Percentiles rank a stretch among this genome's conserved stretches.
Evolutionary conservation across 2,113 vertebrate genomes (phyloP).

Genomic region (Odocoileus virginianus): DNA sequence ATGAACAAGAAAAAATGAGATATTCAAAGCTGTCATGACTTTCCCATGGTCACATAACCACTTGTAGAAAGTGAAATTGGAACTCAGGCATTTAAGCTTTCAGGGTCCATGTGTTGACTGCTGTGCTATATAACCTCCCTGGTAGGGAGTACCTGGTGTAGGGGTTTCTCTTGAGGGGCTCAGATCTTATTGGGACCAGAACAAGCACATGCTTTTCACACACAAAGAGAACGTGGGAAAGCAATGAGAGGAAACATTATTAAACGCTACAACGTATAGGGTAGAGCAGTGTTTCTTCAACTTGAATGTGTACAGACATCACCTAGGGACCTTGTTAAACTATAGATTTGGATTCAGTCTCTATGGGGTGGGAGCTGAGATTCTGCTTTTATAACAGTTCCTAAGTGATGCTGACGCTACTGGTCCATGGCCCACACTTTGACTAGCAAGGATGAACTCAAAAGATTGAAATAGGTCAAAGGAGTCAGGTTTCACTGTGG

Average conservation of each 20-base stretch:
- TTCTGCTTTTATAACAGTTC: neutral
- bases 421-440: neutral
- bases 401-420: neutral
- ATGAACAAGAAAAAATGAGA: neutral
- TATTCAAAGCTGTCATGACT: neutral
- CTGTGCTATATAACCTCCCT: rapidly evolving
- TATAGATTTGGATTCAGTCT: neutral
- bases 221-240: neutral
- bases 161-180: neutral
- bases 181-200: neutral
- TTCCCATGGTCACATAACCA: neutral
- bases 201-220: neutral
- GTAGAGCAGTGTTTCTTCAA: neutral
- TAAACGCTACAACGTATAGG: neutral
- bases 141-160: neutral
- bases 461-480: neutral
- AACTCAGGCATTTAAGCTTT: neutral
- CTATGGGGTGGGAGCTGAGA: neutral
- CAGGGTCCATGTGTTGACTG: neutral
- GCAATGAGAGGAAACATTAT: neutral
- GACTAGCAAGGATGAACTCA: neutral
- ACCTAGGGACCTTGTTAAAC: neutral
- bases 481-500: neutral
- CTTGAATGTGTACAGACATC: no score
- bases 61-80: neutral